A percentile compares a stretch with the other conserved stretches of the same genome.
Evolutionary conservation across 2,113 vertebrate species (phyloP).

Genomic region (Ondatra zibethicus): DNA sequence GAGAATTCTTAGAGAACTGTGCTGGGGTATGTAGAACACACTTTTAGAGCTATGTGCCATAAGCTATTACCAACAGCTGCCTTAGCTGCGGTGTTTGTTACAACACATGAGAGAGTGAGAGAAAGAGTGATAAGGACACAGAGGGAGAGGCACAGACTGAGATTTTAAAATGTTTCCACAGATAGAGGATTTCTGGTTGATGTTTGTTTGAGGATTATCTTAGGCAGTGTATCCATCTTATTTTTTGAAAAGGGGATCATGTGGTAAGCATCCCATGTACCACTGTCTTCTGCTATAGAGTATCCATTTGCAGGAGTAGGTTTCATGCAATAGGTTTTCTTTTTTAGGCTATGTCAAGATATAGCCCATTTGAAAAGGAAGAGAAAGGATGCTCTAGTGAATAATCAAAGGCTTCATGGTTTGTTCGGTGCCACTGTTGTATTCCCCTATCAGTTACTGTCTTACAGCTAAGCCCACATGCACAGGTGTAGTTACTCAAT

Average conservation of each 20-base stretch:
- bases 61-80: conserved; percentile 57
- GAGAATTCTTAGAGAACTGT: conserved; percentile 38
- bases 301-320: conserved; percentile 1
- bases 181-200: conserved; percentile 20
- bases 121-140: neutral
- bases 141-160: neutral
- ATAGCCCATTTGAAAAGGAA: conserved; percentile 30
- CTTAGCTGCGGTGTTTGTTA: conserved; percentile 18
- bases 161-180: conserved; percentile 2
- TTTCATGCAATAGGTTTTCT: conserved; percentile 1
- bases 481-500: neutral
- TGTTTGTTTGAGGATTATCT: conserved; percentile 52
- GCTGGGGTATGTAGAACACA: neutral
- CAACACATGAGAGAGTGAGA: neutral
- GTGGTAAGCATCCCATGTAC: conserved; percentile 13
- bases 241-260: conserved; percentile 40
- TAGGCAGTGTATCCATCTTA: conserved; percentile 36
- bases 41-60: conserved; percentile 22
- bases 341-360: conserved; percentile 39
- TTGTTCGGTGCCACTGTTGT: neutral
- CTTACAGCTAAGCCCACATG: neutral
- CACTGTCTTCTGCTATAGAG: neutral
- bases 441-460: neutral
- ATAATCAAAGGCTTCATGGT: neutral
- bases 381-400: neutral